A percentile compares a stretch with the other conserved stretches of the same genome.
Conservation (phyloP, 2,888 invertebrate species). For the Drosophila mercatorum region DNA sequence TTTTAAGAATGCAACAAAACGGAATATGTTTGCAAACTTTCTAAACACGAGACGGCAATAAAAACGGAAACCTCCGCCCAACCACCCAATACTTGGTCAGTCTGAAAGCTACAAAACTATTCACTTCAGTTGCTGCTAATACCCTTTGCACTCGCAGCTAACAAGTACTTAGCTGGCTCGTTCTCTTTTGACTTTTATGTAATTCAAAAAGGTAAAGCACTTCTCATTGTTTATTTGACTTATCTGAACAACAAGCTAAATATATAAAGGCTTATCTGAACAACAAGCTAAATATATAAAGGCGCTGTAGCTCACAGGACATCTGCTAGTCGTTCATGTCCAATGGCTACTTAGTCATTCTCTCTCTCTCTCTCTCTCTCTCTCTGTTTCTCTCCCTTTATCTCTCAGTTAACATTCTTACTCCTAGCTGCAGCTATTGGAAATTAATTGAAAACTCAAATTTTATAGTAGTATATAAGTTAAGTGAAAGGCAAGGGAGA, state of each 20-base stretch:
- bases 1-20: constrained; percentile 57
- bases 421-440: constrained; percentile 46
- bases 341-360: not conserved
- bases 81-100: constrained; percentile 16
- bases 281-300: not conserved
- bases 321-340: constrained; percentile 1
- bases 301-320: not conserved
- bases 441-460: constrained; percentile 78
- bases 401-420: constrained; percentile 29
- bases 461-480: constrained; percentile 51
- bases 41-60: constrained; percentile 70
- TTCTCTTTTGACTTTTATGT: not conserved
- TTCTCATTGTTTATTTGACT: not conserved
- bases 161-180: not conserved
- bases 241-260: not conserved
- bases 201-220: not conserved
- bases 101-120: constrained; percentile 54
- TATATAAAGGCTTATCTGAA: not conserved
- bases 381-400: not conserved
- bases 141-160: constrained; percentile 14
- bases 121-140: constrained; percentile 40
- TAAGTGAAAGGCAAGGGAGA: not conserved
- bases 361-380: not conserved
- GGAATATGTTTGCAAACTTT: constrained; percentile 62
- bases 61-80: constrained; percentile 42